Conservation (phyloP, 2,113 vertebrate species). For the Plestiodon gilberti region DNA sequence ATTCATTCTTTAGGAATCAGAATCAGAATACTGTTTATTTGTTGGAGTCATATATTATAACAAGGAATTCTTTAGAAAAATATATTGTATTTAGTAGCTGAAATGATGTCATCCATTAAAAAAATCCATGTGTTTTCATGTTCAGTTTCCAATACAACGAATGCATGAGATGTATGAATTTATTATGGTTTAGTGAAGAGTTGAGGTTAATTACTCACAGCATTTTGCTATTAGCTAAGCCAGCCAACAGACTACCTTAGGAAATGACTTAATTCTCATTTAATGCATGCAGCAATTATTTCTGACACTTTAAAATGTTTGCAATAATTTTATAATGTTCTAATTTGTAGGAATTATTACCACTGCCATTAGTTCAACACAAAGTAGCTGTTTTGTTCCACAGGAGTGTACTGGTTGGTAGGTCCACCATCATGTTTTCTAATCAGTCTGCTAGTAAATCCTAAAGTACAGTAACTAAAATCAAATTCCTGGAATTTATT, state of each 20-base stretch:
- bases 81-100: neutral
- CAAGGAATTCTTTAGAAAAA: too few species aligned
- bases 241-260: constrained; percentile 15
- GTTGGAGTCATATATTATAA: too few species aligned
- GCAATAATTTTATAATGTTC: constrained; percentile 66
- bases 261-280: constrained; percentile 63
- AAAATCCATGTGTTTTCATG: constrained; percentile 52
- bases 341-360: constrained; percentile 59
- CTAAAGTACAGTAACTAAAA: neutral
- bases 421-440: neutral
- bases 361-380: constrained; percentile 50
- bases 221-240: neutral
- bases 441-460: too few species aligned
- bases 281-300: constrained; percentile 72
- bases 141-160: too few species aligned
- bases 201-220: constrained; percentile 69
- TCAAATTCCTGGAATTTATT: neutral
- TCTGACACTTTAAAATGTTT: constrained; percentile 68
- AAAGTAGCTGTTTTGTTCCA: constrained; percentile 54
- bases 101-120: neutral
- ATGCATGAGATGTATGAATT: constrained; percentile 16
- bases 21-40: too few species aligned
- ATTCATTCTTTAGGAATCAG: too few species aligned
- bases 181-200: constrained; percentile 60
- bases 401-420: neutral